A percentile compares a stretch with the other conserved stretches of the same genome.
These are phyloP conservation scores for Drosophila quasianomalipes DNA, from an alignment of 2,888 invertebrate genomes.

Conservation along the genomic window DNA sequence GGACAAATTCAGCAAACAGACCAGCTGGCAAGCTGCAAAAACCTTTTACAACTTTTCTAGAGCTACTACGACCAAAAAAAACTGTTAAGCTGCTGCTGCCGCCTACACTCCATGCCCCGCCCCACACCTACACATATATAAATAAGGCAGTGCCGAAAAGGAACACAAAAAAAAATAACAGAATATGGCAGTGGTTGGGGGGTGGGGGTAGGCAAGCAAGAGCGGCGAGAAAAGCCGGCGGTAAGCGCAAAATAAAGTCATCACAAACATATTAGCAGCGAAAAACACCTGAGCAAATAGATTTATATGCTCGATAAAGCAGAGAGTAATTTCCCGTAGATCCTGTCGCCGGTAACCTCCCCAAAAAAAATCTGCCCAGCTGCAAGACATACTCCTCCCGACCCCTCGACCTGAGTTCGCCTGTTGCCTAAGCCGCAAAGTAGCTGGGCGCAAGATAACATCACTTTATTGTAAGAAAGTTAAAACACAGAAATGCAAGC, in stretches of 20 bases:
- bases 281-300: slow-evolving; percentile 84
- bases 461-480: slow-evolving; percentile 83
- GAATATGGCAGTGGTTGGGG: slow-evolving; percentile 27
- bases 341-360: slow-evolving; percentile 72
- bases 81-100: slow-evolving; percentile 61
- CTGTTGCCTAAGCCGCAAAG: slow-evolving; percentile 82
- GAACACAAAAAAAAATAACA: slow-evolving; percentile 11
- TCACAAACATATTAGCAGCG: slow-evolving; percentile 83
- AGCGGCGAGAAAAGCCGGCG: slow-evolving; percentile 69
- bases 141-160: slow-evolving; percentile 51
- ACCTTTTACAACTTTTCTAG: slow-evolving; percentile 77
- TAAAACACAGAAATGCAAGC: slow-evolving; percentile 79
- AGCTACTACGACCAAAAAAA: slow-evolving; percentile 36
- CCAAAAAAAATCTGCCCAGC: slow-evolving; percentile 3
- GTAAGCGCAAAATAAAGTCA: slow-evolving; percentile 83
- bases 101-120: slow-evolving; percentile 15
- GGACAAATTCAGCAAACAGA: slow-evolving; percentile 53
- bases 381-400: slow-evolving; percentile 1
- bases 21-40: slow-evolving; percentile 64
- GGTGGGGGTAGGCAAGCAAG: slow-evolving; percentile 2
- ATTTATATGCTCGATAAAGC: slow-evolving; percentile 80
- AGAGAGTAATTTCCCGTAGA: slow-evolving; percentile 77
- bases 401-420: slow-evolving; percentile 39
- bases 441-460: slow-evolving; percentile 77
- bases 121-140: slow-evolving; percentile 26